Evolutionary conservation across 2,113 vertebrate species (phyloP).

Genomic region (Panthera leo): DNA sequence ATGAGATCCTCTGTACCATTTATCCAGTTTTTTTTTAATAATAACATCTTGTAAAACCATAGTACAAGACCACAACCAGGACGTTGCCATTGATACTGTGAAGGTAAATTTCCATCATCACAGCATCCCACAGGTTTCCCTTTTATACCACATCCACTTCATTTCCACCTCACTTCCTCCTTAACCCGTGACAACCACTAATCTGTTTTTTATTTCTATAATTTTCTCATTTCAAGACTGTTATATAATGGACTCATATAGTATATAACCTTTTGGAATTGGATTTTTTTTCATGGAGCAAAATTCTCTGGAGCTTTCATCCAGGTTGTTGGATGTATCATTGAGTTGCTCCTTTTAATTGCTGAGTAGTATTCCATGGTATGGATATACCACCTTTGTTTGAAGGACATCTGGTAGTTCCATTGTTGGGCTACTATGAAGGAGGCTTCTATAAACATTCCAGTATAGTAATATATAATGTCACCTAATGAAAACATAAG

Average conservation of each 20-base stretch:
- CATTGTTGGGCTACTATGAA: neutral
- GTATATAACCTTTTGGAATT: neutral
- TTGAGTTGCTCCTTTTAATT: slow-evolving; percentile 5
- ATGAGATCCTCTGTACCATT: neutral
- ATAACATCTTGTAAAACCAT: neutral
- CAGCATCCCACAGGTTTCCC: neutral
- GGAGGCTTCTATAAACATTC: neutral
- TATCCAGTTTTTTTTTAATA: neutral
- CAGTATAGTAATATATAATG: neutral
- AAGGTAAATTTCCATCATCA: neutral
- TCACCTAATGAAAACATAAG: neutral
- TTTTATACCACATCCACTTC: neutral
- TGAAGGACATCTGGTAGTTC: neutral
- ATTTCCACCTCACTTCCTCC: neutral
- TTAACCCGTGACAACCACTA: neutral
- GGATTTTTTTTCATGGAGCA: neutral
- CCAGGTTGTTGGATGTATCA: neutral
- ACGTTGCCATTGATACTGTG: neutral
- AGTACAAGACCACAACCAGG: neutral
- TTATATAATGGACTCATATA: neutral
- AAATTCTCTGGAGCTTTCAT: neutral
- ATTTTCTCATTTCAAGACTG: neutral
- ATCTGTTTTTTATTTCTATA: neutral
- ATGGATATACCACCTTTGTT: neutral
- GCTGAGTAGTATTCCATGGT: neutral